Conservation (phyloP, 2,888 invertebrate species). For the Chromoteleia sp. region DNA sequence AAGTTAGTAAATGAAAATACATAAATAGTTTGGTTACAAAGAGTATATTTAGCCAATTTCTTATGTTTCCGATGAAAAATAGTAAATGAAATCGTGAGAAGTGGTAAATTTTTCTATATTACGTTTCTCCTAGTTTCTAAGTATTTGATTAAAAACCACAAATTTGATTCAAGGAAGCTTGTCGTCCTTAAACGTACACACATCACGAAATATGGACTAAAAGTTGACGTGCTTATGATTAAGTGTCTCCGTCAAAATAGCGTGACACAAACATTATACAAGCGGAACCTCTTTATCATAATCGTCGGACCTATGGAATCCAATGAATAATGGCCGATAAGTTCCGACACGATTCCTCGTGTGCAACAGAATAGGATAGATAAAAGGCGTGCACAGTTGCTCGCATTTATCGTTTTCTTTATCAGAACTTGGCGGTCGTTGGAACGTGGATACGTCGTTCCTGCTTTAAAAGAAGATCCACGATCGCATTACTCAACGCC, state of each 20-base stretch:
- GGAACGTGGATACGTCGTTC: conserved; percentile 28
- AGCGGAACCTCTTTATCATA: conserved; percentile 41
- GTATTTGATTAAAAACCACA: too few species aligned
- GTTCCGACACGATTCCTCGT: conserved; percentile 46
- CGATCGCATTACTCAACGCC: conserved; percentile 60
- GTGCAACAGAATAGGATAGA: conserved; percentile 49
- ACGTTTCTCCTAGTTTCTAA: too few species aligned
- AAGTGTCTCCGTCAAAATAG: conserved; percentile 13
- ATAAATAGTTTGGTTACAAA: too few species aligned
- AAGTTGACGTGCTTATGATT: background rate
- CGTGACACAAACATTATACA: conserved; percentile 51
- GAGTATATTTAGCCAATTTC: too few species aligned
- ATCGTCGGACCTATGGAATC: conserved; percentile 48
- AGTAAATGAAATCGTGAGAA: too few species aligned
- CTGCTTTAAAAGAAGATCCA: conserved; percentile 33
- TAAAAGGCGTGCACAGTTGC: conserved; percentile 53
- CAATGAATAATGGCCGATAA: conserved; percentile 54
- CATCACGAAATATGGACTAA: too few species aligned
- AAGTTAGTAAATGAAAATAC: too few species aligned
- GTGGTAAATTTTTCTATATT: too few species aligned
- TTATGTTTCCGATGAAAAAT: too few species aligned
- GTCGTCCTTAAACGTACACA: too few species aligned
- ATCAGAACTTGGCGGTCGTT: conserved; percentile 23
- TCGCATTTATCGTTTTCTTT: conserved; percentile 52
- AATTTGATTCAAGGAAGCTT: too few species aligned